Base-by-base conservation (phyloP, 2,113 vertebrate species). In the Carassius carassius region DNA sequence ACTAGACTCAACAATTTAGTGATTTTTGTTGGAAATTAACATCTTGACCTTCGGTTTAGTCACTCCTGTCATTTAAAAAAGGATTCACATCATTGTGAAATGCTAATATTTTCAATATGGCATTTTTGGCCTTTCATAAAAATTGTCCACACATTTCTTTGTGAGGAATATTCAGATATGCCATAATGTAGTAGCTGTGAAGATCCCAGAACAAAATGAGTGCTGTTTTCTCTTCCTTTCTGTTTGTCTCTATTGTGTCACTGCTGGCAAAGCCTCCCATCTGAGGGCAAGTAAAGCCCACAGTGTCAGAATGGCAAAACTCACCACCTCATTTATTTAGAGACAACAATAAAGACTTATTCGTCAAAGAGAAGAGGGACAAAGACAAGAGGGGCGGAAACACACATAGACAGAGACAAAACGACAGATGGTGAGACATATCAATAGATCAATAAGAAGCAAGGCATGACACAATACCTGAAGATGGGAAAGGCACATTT, bases 341-440 rank as follows among this genome's bases (percentile, higher is more conserved):
- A 69, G 47, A 85, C 77, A 69, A 86, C 82, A 84, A 83, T 86
- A 86, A 88, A 86, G 72, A 88, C 78, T 78, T 77, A 73, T 78
- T 54, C 4, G 56, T 63, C 65, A 60, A 70, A 81, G 81, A 72
- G 56, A 60, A 80, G 76, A 35, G 37, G 72, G 37, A 77, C 56
- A 75, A 63, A 62, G 51, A 5, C 23, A 23, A 51, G 62, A 84
- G 67, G 65, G 65, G 63, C 19, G 80, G 83, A 69, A 69, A 78
- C 56, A 69, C 37, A 69, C 63, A 84, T 44, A 70, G 35, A 60
- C 12, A 37, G 75, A 78, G 62, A 84, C 76, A 85, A 85, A 86
- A 35, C 81, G 85, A 82, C 82, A 84, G 82, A 81, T 74, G 81
- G 85, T 85, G 62, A 82, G 73, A 76, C 56, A 84, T 47, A 63